A percentile compares a stretch with the other conserved stretches of the same genome.
Conservation (phyloP, 2,888 invertebrate genomes). For the Campoletis raptor region DNA sequence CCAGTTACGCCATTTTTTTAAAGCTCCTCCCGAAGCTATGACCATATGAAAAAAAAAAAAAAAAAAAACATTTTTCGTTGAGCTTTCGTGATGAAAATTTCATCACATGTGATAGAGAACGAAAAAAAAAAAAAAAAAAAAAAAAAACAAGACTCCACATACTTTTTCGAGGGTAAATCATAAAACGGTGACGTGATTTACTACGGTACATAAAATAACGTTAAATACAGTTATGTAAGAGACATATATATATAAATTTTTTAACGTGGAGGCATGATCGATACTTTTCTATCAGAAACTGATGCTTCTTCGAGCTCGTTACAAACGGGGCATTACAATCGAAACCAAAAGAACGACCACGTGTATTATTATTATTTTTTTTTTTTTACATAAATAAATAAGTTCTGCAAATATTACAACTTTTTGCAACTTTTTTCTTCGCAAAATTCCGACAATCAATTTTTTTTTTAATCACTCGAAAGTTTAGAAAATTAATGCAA, state of each 20-base stretch:
- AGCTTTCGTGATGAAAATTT: neutral
- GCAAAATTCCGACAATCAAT: neutral
- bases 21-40: neutral
- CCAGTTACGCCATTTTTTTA: neutral
- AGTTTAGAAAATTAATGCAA: neutral
- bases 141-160: neutral
- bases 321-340: neutral
- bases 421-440: neutral
- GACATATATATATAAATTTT: slow-evolving; percentile 10
- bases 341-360: neutral
- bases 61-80: neutral
- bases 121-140: neutral
- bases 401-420: neutral
- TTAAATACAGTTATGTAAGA: neutral
- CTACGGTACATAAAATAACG: slow-evolving; percentile 10
- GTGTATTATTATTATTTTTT: slow-evolving; percentile 31
- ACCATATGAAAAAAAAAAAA: neutral
- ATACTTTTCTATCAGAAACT: neutral
- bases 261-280: slow-evolving; percentile 30
- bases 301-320: slow-evolving; percentile 32
- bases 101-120: neutral
- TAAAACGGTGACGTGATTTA: neutral
- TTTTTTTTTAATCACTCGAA: neutral
- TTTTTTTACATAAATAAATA: slow-evolving; percentile 36
- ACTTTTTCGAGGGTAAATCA: neutral